phyloP scores from a whole-genome alignment of 2,888 invertebrate genomes.

The Trachelus stipa region DNA sequence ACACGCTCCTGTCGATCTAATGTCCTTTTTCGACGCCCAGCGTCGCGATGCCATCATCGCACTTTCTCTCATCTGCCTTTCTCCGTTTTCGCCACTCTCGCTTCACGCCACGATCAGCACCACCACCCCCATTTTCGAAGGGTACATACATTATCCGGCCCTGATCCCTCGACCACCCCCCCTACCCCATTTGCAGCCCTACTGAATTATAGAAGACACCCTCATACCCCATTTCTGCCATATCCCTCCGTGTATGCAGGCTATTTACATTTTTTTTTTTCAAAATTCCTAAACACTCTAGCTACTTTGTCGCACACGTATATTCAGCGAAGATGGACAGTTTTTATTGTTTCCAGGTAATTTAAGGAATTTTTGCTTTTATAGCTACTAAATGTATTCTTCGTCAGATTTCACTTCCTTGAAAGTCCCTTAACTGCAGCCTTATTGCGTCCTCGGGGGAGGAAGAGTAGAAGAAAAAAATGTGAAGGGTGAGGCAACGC shows the following conservation, averaged over 20 bases:
- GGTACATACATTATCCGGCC: constrained; percentile 65
- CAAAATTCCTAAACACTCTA: no score
- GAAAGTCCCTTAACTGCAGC: not conserved
- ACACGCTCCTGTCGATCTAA: constrained; percentile 9
- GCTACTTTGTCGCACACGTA: no score
- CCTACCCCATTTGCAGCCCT: no score
- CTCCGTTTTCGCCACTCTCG: constrained; percentile 29
- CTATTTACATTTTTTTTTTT: no score
- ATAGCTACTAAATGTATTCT: not conserved
- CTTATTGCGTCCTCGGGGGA: not conserved
- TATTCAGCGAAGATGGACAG: no score
- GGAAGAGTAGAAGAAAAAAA: constrained; percentile 19
- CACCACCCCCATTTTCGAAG: constrained; percentile 35
- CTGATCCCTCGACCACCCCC: constrained; percentile 45
- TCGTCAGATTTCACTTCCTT: constrained; percentile 5
- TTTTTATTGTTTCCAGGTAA: no score
- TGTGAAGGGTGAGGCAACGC: not conserved
- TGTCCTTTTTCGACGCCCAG: not conserved
- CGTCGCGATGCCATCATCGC: constrained; percentile 3
- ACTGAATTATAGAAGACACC: constrained; percentile 59
- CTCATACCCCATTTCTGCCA: not conserved
- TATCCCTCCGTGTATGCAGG: no score
- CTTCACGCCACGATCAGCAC: constrained; percentile 27
- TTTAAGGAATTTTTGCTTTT: no score
- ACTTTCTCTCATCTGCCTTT: constrained; percentile 28